Conservation (phyloP, 2,888 invertebrate species). For the Drosophila testacea region DNA sequence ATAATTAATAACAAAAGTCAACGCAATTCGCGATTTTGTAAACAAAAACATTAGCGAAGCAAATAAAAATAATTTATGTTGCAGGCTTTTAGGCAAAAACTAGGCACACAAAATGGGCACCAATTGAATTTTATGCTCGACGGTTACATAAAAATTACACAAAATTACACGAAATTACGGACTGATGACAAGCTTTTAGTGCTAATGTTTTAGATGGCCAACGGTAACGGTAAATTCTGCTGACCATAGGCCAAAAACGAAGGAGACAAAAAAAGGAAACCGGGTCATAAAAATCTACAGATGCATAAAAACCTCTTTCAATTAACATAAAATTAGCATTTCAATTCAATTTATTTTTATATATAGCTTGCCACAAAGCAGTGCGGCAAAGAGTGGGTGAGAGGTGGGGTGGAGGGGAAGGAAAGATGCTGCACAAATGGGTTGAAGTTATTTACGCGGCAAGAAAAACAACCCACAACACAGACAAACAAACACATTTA, state of each 20-base stretch:
- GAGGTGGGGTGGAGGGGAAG: neutral
- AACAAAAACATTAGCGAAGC: slow-evolving; percentile 66
- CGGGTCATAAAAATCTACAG: slow-evolving; percentile 72
- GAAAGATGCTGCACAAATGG: slow-evolving; percentile 60
- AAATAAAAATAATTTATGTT: slow-evolving; percentile 72
- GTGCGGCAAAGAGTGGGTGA: neutral
- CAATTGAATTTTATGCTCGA: slow-evolving; percentile 73
- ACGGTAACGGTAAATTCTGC: slow-evolving; percentile 57
- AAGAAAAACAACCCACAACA: slow-evolving; percentile 22
- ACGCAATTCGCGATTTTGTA: slow-evolving; percentile 46
- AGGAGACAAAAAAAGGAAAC: slow-evolving; percentile 33
- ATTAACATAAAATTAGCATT: slow-evolving; percentile 84
- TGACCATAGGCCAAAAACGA: slow-evolving; percentile 54
- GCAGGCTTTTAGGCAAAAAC: slow-evolving; percentile 66
- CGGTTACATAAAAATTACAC: slow-evolving; percentile 63
- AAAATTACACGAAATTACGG: slow-evolving; percentile 60
- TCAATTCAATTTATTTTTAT: slow-evolving; percentile 83
- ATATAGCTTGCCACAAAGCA: slow-evolving; percentile 44
- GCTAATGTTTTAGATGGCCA: slow-evolving; percentile 53
- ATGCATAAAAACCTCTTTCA: slow-evolving; percentile 81
- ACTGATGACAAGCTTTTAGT: slow-evolving; percentile 77
- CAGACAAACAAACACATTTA: slow-evolving; percentile 58
- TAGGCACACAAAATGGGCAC: slow-evolving; percentile 1
- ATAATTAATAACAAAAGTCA: neutral
- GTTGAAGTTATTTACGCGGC: slow-evolving; percentile 76